A percentile compares a stretch with the other conserved stretches of the same genome.
Evolutionary conservation across 1,140 invertebrate genomes (phyloP).

Genomic region (Aphidius gifuensis): DNA sequence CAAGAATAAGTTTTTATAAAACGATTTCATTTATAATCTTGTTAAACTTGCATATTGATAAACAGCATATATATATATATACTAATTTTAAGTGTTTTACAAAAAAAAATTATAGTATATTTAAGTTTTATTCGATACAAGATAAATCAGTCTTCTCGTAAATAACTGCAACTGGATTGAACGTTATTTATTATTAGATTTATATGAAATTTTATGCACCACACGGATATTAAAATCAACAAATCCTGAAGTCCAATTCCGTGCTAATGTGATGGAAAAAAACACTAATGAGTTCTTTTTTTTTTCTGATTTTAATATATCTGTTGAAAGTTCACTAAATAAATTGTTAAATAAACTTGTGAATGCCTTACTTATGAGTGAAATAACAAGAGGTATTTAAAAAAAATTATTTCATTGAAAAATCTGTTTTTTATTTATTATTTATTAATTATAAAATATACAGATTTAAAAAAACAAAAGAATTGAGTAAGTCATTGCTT

Average conservation of each 20-base stretch:
- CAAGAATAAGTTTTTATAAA: no score
- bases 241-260: no score
- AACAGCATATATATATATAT: no score
- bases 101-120: no score
- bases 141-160: no score
- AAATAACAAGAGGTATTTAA: background rate
- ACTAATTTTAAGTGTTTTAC: no score
- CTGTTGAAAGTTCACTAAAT: constrained; percentile 22
- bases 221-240: background rate
- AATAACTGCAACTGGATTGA: no score
- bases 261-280: background rate
- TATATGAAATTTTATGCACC: no score
- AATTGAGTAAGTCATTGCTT: background rate
- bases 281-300: constrained; percentile 1
- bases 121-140: no score
- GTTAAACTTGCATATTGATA: no score
- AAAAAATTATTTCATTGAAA: background rate
- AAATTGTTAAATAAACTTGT: constrained; percentile 16
- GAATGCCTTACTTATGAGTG: background rate
- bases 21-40: no score
- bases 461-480: background rate
- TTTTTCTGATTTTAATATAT: constrained; percentile 8
- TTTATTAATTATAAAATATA: constrained; percentile 4
- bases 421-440: background rate
- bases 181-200: no score